These are phyloP conservation scores for Enteromius anoplus DNA, from an alignment of 2,797 vertebrate species.

Conservation along the genomic window DNA sequence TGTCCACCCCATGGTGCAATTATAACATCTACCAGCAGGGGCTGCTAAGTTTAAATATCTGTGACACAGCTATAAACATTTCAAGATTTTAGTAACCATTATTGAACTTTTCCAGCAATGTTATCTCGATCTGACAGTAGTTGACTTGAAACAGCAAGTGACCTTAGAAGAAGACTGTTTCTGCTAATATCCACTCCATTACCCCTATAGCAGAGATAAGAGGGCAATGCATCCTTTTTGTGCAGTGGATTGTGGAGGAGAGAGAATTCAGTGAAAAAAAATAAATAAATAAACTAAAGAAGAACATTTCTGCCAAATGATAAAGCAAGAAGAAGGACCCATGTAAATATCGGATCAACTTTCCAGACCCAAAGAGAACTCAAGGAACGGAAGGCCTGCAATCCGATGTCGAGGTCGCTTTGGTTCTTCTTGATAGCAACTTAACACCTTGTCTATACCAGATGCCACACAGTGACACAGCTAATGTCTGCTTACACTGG, in stretches of 20 bases:
- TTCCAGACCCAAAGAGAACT: too few species aligned
- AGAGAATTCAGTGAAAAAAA: too few species aligned
- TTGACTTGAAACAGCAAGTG: neutral
- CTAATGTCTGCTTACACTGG: too few species aligned
- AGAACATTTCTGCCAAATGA: too few species aligned
- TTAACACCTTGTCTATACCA: too few species aligned
- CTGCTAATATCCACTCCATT: neutral
- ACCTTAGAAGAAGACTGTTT: neutral
- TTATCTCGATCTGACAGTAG: neutral
- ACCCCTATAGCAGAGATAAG: neutral
- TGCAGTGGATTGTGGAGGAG: neutral
- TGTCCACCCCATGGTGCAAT: neutral
- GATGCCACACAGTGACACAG: too few species aligned
- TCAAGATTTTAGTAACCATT: neutral
- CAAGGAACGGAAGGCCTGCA: too few species aligned
- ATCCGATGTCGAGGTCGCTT: too few species aligned
- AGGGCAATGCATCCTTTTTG: neutral
- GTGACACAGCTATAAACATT: neutral
- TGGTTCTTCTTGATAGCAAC: too few species aligned
- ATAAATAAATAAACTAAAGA: too few species aligned
- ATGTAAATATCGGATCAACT: too few species aligned
- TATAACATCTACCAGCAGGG: neutral
- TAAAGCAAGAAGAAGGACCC: too few species aligned
- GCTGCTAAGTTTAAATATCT: neutral
- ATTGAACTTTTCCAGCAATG: neutral